Base-by-base conservation (phyloP, 2,888 invertebrate genomes). In the Electrophaes corylata region DNA sequence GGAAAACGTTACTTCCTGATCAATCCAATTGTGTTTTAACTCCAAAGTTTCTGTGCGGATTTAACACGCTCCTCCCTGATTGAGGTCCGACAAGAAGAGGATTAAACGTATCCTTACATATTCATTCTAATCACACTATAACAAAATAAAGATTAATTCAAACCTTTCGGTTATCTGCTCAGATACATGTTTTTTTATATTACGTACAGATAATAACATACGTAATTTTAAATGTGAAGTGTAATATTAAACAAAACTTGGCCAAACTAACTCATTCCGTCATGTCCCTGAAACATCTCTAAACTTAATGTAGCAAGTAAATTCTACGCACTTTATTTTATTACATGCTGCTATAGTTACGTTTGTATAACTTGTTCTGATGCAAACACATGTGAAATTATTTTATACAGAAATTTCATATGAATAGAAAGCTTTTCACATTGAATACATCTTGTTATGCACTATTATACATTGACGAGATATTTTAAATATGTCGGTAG, bases 71-170 rank as follows among this genome's bases (percentile, higher is more conserved):
- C 72, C 69, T 48, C 47, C 61, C 65, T 82, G 78, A 81, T 78
- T 75, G 69, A 75, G 80, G 78, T 81, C 71, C 62, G 79, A 79
- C 82, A 77, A 70, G 66, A 67, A 52, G 57, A 60, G 66, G 73
- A 71, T 78, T 73, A 72, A 52, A 58, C 56, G 58, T 68, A 64
- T 67, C 64, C 65, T n/a, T 60, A 56, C 60, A 63, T 71, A 66
- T 65, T 60, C 64, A 61, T 68, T 66, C 60, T 67, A 65, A 70
- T 69, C 50, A 62, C 49, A 35, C 51, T 65, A 62, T 60, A 58
- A 71, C 46, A 58, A 62, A 60, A 53, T 52, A 20, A 23, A 2
- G 8, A 16, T 16, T 37, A 5, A 37, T 37, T 10, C 14, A 16
- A 31, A 35, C 6, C 0, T 14, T 12, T 12, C 2, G 6, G 29